Percentiles rank a stretch among this genome's conserved stretches.
Conservation (phyloP, 2,888 invertebrate species). For the Agelastica alni region DNA sequence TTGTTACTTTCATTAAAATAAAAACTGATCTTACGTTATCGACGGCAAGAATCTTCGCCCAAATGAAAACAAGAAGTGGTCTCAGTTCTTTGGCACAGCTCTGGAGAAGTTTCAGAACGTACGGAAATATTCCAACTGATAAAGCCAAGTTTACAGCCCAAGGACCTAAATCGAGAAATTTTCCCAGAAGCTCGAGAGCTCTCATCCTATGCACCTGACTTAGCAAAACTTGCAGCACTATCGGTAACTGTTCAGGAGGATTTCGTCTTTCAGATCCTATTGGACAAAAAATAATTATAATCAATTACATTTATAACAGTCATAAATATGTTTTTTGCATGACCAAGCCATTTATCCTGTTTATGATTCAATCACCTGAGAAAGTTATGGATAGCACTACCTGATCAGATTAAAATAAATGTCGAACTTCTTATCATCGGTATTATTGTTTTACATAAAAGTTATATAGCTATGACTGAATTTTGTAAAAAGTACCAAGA, state of each 20-base stretch:
- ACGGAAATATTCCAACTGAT: constrained; percentile 98
- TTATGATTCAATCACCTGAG: too few relatives aligned
- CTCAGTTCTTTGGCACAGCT: constrained; percentile 91
- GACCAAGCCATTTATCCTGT: too few relatives aligned
- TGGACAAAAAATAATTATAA: too few relatives aligned
- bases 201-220: constrained; percentile 87
- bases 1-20: too few relatives aligned
- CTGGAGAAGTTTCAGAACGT: constrained; percentile 95
- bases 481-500: too few relatives aligned
- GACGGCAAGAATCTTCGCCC: constrained; percentile 98
- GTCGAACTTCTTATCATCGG: not conserved
- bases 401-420: not conserved
- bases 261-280: constrained; percentile 69
- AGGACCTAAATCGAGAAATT: constrained; percentile 92
- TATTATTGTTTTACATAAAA: too few relatives aligned
- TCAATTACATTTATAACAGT: too few relatives aligned
- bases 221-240: constrained; percentile 85
- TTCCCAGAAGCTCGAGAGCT: constrained; percentile 90
- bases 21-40: constrained; percentile 89
- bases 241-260: constrained; percentile 95
- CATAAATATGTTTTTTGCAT: too few relatives aligned
- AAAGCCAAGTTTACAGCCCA: constrained; percentile 96
- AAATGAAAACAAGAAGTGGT: constrained; percentile 93
- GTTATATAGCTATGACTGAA: too few relatives aligned
- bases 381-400: too few relatives aligned